Evolutionary conservation across 2,888 invertebrate species (phyloP).

Genomic region (Parasteatoda lunata): DNA sequence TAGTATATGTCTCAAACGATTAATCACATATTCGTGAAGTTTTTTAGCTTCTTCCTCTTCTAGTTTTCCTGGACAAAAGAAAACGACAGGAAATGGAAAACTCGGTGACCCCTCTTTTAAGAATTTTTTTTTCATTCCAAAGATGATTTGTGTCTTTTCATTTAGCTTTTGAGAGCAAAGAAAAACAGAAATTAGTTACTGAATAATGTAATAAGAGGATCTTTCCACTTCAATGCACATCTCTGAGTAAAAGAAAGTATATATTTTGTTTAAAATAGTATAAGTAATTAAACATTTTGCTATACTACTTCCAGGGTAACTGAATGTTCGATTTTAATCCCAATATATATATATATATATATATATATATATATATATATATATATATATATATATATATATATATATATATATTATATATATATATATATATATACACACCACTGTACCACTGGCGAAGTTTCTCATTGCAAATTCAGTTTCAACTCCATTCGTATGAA

Average conservation of each 20-base stretch:
- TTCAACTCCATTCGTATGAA: too few relatives aligned
- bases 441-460: too few relatives aligned
- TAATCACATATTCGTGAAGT: conserved; percentile 52
- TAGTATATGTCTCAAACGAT: conserved; percentile 49
- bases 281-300: too few relatives aligned
- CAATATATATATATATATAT: neutral
- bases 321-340: neutral
- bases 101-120: neutral
- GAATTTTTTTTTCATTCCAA: neutral
- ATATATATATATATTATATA: neutral
- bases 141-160: neutral
- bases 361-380: neutral
- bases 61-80: conserved; percentile 32
- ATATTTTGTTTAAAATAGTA: too few relatives aligned
- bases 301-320: too few relatives aligned
- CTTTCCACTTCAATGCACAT: too few relatives aligned
- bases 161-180: neutral
- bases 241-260: neutral
- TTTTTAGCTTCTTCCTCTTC: conserved; percentile 8
- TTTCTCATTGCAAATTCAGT: too few relatives aligned
- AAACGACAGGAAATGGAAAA: conserved; percentile 12
- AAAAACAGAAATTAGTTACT: neutral
- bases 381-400: neutral
- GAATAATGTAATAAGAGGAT: neutral
- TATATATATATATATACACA: too few relatives aligned